A percentile compares a stretch with the other conserved stretches of the same genome.
Conservation (phyloP, 2,113 vertebrate genomes). For the Tursiops truncatus region DNA sequence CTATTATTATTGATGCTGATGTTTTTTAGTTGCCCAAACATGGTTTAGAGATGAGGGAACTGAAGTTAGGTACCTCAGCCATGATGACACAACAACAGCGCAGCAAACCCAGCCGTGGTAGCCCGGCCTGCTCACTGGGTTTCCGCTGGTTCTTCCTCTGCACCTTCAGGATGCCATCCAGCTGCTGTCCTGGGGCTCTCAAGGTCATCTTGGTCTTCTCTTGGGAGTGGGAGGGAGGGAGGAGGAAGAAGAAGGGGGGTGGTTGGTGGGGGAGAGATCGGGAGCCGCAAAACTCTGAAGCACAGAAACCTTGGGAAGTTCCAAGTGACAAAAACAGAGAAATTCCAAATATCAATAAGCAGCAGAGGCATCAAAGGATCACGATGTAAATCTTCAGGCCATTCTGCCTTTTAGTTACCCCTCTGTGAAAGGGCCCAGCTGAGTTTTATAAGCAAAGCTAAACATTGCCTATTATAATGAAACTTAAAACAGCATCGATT, state of each 20-base stretch:
- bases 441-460: slow-evolving; percentile 4
- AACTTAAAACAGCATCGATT: neutral
- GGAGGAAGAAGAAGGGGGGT: no score
- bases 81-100: neutral
- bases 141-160: neutral
- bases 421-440: neutral
- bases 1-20: neutral
- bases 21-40: neutral
- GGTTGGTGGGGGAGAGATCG: neutral
- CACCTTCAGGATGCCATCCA: neutral
- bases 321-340: slow-evolving; percentile 20
- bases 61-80: neutral
- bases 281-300: neutral
- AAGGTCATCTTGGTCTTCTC: neutral
- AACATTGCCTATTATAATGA: neutral
- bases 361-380: slow-evolving; percentile 17
- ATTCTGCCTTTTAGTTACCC: neutral
- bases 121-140: neutral
- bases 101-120: neutral
- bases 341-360: slow-evolving; percentile 37
- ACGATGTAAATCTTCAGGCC: slow-evolving; percentile 5
- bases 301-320: slow-evolving; percentile 24
- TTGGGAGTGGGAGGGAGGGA: neutral
- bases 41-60: neutral
- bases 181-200: neutral